A percentile compares a stretch with the other conserved stretches of the same genome.
Evolutionary conservation across 2,888 invertebrate genomes (phyloP).

Genomic region (Heliconius hortense): DNA sequence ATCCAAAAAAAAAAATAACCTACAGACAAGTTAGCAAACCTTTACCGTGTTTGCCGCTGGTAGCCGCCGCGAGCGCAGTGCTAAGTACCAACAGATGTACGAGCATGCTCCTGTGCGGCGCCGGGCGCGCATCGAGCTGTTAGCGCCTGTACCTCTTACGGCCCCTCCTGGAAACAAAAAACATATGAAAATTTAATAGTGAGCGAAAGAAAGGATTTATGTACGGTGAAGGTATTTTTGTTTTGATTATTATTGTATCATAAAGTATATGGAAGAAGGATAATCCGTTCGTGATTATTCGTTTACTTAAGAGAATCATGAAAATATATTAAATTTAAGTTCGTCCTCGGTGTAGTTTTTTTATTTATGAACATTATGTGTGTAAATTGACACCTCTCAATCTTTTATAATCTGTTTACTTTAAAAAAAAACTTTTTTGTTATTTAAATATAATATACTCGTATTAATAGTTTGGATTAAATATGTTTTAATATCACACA

Average conservation of each 20-base stretch:
- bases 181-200: background rate
- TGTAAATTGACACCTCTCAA: too few species aligned
- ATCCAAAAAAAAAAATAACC: background rate
- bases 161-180: constrained; percentile 54
- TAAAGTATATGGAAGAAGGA: background rate
- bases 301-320: too few species aligned
- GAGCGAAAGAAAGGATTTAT: background rate
- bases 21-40: background rate
- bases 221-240: background rate
- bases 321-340: too few species aligned
- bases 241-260: background rate
- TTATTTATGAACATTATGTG: too few species aligned
- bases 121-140: constrained; percentile 73
- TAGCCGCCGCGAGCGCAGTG: constrained; percentile 77
- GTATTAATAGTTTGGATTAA: too few species aligned
- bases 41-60: constrained; percentile 74
- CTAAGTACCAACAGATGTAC: constrained; percentile 78
- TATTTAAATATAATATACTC: too few species aligned
- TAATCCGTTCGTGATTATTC: background rate
- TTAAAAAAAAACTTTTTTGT: too few species aligned
- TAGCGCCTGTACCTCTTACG: constrained; percentile 50
- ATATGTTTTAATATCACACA: background rate
- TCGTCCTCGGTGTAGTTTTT: too few species aligned
- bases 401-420: too few species aligned
- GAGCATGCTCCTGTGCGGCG: constrained; percentile 74